Evolutionary conservation across 2,797 vertebrate species (phyloP).

Genomic region (Pseudochirops cupreus): DNA sequence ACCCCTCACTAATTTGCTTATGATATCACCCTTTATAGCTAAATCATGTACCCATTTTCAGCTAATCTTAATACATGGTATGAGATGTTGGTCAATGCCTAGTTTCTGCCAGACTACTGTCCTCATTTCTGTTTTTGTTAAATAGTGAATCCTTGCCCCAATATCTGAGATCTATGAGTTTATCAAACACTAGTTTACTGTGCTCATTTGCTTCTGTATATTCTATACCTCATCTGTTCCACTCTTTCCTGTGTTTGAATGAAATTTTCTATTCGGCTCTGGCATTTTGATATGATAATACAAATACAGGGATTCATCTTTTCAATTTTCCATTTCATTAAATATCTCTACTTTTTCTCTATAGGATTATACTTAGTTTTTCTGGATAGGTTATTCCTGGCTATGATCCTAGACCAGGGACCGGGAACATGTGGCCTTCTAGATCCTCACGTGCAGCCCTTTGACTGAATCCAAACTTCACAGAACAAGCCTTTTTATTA

Average conservation of each 20-base stretch:
- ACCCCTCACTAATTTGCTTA: background rate
- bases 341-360: background rate
- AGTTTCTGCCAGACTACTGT: background rate
- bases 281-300: background rate
- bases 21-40: background rate
- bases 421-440: too few species aligned
- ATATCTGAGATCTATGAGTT: too few species aligned
- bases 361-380: background rate
- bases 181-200: too few species aligned
- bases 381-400: background rate
- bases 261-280: background rate
- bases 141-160: too few species aligned
- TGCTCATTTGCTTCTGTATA: too few species aligned
- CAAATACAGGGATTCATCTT: background rate
- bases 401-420: background rate
- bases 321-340: background rate
- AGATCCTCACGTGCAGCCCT: too few species aligned
- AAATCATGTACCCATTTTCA: background rate
- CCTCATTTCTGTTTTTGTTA: too few species aligned
- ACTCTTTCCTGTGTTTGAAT: background rate
- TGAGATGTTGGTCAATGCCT: background rate
- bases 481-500: too few species aligned
- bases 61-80: background rate
- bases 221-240: too few species aligned
- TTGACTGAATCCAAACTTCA: too few species aligned